Evolutionary conservation across 2,888 invertebrate genomes (phyloP), one percentile per base, ranked within the genome.

Genomic region (Diaprepes abbreviatus): DNA sequence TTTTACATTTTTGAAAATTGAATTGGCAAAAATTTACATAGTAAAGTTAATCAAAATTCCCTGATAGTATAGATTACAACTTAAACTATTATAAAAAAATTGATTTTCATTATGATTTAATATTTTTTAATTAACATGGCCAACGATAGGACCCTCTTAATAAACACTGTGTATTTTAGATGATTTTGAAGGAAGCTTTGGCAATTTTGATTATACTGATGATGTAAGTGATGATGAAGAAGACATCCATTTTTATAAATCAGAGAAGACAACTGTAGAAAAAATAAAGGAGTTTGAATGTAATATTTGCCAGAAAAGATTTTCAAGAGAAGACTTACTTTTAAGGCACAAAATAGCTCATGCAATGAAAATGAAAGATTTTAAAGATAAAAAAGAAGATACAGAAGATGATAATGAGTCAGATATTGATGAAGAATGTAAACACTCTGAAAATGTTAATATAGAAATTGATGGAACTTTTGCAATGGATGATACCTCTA

Each of bases 311-410:
- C 74, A 76, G 14, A 82, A 82, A 73, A 72, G 75, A 16, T 84
- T 83, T 71, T 74, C 77, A 7, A 75, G 81, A 24, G 75, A 79
- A 36, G 83, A 83, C 75, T 74, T 82, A 48, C 74, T 83, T 21
- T 66, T 81, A 35, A 74, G 81, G 43, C 84, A 84, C 70, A 78
- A 81, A 73, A 77, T 81, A 43, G 78, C 79, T 1, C 84, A 84
- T 72, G 78, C 79, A 1, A 77, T 81, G 70, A 81, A 82, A 72
- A 73, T 78, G 71, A 78, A 80, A 54, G 76, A 78, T 40, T 66
- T 75, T 63, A 73, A 77, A 55, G 52, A 75, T 14, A 75, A 79
- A 59, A 66, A 71, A 58, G 74, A 76, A 35, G 72, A 68, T 4
- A 70, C 64, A n/a, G 73, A 74, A 55, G 57, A 48, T 33, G 55